Base-by-base conservation (phyloP, 2,888 invertebrate genomes). In the Notocelia uddmanniana region DNA sequence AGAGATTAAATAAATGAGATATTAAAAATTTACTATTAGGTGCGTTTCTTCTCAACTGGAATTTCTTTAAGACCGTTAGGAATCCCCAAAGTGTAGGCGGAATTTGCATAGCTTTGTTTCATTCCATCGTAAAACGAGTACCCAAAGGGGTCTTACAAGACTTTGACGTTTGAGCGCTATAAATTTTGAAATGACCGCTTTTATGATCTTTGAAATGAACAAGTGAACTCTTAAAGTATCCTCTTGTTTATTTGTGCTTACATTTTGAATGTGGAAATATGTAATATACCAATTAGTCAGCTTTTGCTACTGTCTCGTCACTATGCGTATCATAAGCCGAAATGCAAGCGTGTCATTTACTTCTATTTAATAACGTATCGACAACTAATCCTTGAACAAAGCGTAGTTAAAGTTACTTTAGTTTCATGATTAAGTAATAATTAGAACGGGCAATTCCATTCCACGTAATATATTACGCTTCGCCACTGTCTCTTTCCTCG, bases 91-190 rank as follows among this genome's bases (percentile, higher is more conserved):
- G 45, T 41, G 52, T 59, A 8, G 58, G 71, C 52, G 41, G 41
- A 52, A 71, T 71, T 71, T 67, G 59, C 71, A 71, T 71, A 52
- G 34, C 71, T 71, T 71, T 67, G 71, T 67, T 71, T 60, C 66
- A 71, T 71, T 66, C 59, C 66, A 50, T 67, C 60, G 66, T 67
- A 66, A 71, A 66, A 60, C 50, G 37, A 52, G 59, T 34, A 52
- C 52, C 66, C 58, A 26, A 41, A 64, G 64, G 23, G 64, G 37
- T 9, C 50, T 52, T 58, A 8, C 13, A 63, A 57, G 52, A 18
- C 31, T 71, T 59, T 58, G 52, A 68, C 48, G 66, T 58, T 57
- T 50, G 50, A 41, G 19, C 11, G 69, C 37, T 54, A 31, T 60
- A 23, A 66, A 71, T 67, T 71, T 71, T 34, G 59, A 54, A 71